A percentile compares a stretch with the other conserved stretches of the same genome.
Evolutionary conservation across 2,797 vertebrate species (phyloP).

Genomic region (Galaxias olidus): DNA sequence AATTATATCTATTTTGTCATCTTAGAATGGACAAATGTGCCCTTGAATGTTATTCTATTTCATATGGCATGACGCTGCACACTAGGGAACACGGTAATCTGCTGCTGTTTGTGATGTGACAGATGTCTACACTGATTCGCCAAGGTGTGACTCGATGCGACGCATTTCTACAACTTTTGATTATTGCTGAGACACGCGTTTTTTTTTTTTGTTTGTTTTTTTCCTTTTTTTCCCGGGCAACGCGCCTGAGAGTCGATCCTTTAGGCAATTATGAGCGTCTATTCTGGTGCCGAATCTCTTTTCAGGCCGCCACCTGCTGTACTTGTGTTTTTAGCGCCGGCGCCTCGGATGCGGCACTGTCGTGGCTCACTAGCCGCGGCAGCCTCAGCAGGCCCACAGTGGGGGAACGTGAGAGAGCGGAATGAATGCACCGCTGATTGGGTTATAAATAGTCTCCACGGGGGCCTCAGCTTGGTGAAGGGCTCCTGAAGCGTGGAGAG

Average conservation of each 20-base stretch:
- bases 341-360: conserved; percentile 18
- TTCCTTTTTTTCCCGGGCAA: conserved; percentile 4
- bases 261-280: conserved; percentile 20
- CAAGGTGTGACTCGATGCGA: conserved; percentile 1
- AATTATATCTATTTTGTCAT: no score
- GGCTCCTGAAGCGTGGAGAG: conserved; percentile 12
- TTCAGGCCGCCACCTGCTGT: conserved; percentile 47
- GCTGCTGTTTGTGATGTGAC: no score
- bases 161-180: background rate
- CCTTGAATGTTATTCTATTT: no score
- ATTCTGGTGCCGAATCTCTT: conserved; percentile 21
- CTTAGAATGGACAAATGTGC: no score
- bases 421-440: conserved; percentile 70
- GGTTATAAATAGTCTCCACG: conserved; percentile 67
- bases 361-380: conserved; percentile 39
- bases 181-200: background rate
- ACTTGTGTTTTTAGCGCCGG: background rate
- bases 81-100: no score
- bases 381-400: conserved; percentile 32
- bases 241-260: conserved; percentile 1
- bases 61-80: no score
- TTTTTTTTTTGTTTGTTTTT: no score
- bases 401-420: conserved; percentile 40
- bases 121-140: background rate
- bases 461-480: conserved; percentile 30